Evolutionary conservation across 2,113 vertebrate genomes (phyloP).

Genomic region (Lates calcarifer): DNA sequence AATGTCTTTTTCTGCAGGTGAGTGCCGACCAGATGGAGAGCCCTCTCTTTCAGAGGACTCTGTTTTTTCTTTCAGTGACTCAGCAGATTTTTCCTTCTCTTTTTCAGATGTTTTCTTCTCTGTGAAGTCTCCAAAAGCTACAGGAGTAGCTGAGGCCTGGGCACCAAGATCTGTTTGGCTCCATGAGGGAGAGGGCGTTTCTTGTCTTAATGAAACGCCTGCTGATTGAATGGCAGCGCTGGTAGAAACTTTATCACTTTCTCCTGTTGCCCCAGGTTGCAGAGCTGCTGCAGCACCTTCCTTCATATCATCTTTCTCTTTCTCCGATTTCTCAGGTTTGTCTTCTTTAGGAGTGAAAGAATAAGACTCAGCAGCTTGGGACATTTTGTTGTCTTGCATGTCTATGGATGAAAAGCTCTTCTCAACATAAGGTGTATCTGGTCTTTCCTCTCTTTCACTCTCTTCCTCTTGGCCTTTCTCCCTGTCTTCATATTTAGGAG

Average conservation of each 20-base stretch:
- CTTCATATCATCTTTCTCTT: slow-evolving; percentile 74
- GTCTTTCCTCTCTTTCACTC: slow-evolving; percentile 86
- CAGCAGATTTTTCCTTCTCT: slow-evolving; percentile 61
- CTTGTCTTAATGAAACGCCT: slow-evolving; percentile 43
- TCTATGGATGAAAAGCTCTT: slow-evolving; percentile 88
- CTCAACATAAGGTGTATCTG: slow-evolving; percentile 86
- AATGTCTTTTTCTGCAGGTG: slow-evolving; percentile 73
- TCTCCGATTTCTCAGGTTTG: slow-evolving; percentile 80
- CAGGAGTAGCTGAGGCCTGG: slow-evolving; percentile 38
- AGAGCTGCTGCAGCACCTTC: slow-evolving; percentile 38
- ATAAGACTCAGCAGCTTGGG: slow-evolving; percentile 67
- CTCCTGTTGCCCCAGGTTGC: slow-evolving; percentile 28
- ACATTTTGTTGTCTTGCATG: slow-evolving; percentile 87
- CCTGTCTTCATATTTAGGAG: slow-evolving; percentile 69
- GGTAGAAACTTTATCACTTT: slow-evolving; percentile 39
- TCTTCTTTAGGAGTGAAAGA: slow-evolving; percentile 78
- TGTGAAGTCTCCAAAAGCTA: slow-evolving; percentile 46
- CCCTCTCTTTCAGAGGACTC: slow-evolving; percentile 57
- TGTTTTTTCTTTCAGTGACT: slow-evolving; percentile 65
- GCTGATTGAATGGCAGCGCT: slow-evolving; percentile 40
- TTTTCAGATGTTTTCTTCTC: slow-evolving; percentile 70
- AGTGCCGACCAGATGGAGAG: slow-evolving; percentile 68
- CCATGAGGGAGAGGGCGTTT: slow-evolving; percentile 47
- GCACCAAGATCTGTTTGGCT: slow-evolving; percentile 74
- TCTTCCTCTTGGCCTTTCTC: slow-evolving; percentile 81